Base-by-base conservation (phyloP, 2,888 invertebrate species). In the Ypsolopha sequella region DNA sequence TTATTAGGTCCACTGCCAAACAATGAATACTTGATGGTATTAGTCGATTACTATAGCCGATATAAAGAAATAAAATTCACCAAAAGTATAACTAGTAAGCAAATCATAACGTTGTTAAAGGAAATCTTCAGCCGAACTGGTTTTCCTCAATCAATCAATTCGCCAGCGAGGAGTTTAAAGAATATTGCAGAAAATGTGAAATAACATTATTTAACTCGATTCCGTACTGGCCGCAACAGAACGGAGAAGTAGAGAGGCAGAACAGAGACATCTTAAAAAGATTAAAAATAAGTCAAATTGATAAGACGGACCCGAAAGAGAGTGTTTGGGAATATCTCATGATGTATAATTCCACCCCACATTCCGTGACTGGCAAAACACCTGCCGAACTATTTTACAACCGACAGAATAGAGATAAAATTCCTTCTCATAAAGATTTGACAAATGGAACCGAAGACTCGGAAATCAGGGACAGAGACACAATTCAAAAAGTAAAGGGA, bases 341-440 rank as follows among this genome's bases (percentile, higher is more conserved):
- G 6, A 41, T 50, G 50, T 50, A 50, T 24, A 50, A 50, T 34
- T 45, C 36, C 24, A 51, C 51, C 6, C 51, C 51, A 9, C 51
- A 51, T 36, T 14, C 45, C 8, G 44, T 45, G 10, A 51, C 51
- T 36, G 45, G 51, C 7, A 51, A 44, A 36, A 36, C 51, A 7
- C 51, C 51, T 14, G 11, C 50, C n/a, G 53, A 53, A 11, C 46
- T 54, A 51, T 60, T 64, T 51, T 39, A 59, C 55, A 51, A 47
- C 14, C 51, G 66, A n/a, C 52, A 60, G 50, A 58, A 61, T 48
- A 49, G 63, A 13, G 69, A 68, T 59, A 60, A 59, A 58, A 48
- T 61, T 24, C 60, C 59, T 13, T 41, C 41, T 43, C 38, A 51
- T 3, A 51, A 48, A 14, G 51, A 56, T 36, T 44, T 50, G n/a